Evolutionary conservation across 2,888 invertebrate genomes (phyloP), one percentile per base, ranked within the genome.

Genomic region (Mythimna loreyi): DNA sequence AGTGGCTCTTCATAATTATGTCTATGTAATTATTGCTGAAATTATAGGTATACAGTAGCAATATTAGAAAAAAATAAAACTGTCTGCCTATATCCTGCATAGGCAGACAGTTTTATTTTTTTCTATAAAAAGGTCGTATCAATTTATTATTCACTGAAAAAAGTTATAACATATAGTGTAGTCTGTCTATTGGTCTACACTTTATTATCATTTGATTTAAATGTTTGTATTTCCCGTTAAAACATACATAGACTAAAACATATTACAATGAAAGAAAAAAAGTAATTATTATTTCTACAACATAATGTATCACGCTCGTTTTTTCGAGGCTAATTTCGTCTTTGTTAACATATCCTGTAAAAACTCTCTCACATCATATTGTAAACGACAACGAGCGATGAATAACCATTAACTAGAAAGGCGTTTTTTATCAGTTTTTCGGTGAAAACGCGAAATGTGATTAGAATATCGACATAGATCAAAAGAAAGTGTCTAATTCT

Each of bases 401-500:
- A 82, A 83, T 83, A 83, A 76, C 65, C 69, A 84, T 84, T 65
- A 75, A 80, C 75, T 83, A 86, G 82, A 87, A 85, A 86, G 84
- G 84, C 25, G 60, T 77, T 60, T 83, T 85, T 85, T 84, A 82
- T 81, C 68, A 80, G 72, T 86, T 89, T 84, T 79, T 86, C 47
- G 85, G 87, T 78, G 88, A 87, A 88, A 83, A 83, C 80, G 56
- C 62, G 57, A 62, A 71, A 66, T 88, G 89, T 89, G 90, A 83
- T 90, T 89, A 89, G 90, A 90, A 90, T 90, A 83, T 84, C 80
- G 67, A 83, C 78, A 71, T 72, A 56, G 74, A 72, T 82, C 61
- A 67, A 71, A 82, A 82, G 83, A 83, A 83, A 83, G 85, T 80
- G 75, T 71, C 74, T 78, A 82, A 81, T 82, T 70, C 52, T 40